Conservation (phyloP, 2,888 invertebrate species). For the Papilio protenor region DNA sequence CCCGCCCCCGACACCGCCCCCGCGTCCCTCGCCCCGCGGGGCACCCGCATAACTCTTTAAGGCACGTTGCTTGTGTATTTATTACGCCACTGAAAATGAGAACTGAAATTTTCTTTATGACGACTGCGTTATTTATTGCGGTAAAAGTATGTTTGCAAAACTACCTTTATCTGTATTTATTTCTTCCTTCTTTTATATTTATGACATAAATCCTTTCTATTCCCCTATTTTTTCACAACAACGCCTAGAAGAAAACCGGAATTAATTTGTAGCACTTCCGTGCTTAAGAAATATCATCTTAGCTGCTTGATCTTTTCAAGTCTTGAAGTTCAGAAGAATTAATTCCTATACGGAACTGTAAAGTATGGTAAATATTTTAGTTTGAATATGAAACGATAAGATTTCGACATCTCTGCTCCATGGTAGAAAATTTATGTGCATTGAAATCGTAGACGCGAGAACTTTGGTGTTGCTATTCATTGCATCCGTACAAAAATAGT, state of each 20-base stretch:
- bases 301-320: no score
- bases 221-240: background rate
- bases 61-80: conserved; percentile 9
- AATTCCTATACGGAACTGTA: background rate
- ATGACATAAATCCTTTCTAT: background rate
- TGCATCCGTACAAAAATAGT: background rate
- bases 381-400: background rate
- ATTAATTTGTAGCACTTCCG: background rate
- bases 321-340: no score
- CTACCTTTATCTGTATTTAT: conserved; percentile 9
- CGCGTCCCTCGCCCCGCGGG: background rate
- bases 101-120: conserved; percentile 9
- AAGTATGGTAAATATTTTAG: background rate
- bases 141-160: background rate
- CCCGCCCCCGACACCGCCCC: background rate
- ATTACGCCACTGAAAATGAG: conserved; percentile 4
- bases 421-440: conserved; percentile 8
- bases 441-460: background rate
- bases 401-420: background rate
- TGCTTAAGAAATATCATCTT: background rate
- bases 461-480: conserved; percentile 1
- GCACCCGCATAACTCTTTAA: conserved; percentile 18
- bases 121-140: conserved; percentile 9
- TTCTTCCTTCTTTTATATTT: background rate
- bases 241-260: background rate